phyloP scores from a whole-genome alignment of 2,888 invertebrate species.

The Patella caerulea region DNA sequence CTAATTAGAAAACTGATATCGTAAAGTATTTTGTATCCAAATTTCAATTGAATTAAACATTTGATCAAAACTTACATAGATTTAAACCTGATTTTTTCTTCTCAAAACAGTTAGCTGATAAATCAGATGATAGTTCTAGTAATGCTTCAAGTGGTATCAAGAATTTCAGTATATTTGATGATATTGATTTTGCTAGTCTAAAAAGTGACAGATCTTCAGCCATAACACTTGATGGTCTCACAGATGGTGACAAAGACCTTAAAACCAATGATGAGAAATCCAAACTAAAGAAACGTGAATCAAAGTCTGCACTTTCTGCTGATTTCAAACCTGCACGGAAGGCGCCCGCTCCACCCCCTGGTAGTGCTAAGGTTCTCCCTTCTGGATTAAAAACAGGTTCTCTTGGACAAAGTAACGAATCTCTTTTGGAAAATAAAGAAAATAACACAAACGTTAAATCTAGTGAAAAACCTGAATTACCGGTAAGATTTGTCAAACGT shows the following conservation, averaged over 20 bases:
- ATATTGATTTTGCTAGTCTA: not conserved
- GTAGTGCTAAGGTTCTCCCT: constrained; percentile 20
- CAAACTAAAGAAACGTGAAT: not conserved
- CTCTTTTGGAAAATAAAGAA: constrained; percentile 21
- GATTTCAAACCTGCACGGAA: constrained; percentile 39
- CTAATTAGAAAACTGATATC: no score
- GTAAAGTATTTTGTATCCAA: no score
- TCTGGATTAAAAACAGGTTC: constrained; percentile 14
- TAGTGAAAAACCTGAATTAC: constrained; percentile 43
- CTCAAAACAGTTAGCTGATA: not conserved
- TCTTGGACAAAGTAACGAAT: constrained; percentile 19
- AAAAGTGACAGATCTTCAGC: not conserved
- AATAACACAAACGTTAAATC: constrained; percentile 23
- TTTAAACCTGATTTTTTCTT: no score
- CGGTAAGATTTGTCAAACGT: constrained; percentile 51
- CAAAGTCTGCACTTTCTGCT: not conserved
- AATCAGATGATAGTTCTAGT: constrained; percentile 4
- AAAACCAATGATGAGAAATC: not conserved
- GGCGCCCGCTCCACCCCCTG: constrained; percentile 43
- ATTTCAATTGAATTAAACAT: no score
- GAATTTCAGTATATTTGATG: constrained; percentile 4
- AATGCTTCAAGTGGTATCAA: not conserved
- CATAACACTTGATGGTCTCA: not conserved
- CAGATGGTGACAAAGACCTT: not conserved
- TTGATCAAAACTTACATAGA: no score